Conservation (phyloP, 2,888 invertebrate species). For the Drosophila putrida region DNA sequence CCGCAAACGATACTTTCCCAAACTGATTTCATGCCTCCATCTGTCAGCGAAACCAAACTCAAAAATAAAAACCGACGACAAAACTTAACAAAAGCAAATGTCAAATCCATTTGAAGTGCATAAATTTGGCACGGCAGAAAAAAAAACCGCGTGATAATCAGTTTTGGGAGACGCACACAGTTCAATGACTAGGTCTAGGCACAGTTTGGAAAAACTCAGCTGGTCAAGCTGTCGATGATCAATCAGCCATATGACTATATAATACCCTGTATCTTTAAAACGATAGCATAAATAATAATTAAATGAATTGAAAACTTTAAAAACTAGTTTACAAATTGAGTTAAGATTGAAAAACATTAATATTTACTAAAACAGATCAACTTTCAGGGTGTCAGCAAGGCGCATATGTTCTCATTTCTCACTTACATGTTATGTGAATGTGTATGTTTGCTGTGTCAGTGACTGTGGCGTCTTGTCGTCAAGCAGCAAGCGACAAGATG, state of each 20-base stretch:
- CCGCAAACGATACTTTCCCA: constrained; percentile 61
- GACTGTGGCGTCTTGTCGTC: constrained; percentile 50
- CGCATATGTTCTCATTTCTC: neutral
- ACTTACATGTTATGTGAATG: neutral
- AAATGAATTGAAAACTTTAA: no score
- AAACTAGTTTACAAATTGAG: no score
- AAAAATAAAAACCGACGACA: constrained; percentile 5
- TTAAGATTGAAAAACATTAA: no score
- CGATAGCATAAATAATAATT: no score
- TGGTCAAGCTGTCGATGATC: constrained; percentile 1
- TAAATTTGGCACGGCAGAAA: constrained; percentile 37
- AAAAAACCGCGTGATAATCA: constrained; percentile 34
- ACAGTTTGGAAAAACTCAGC: constrained; percentile 12
- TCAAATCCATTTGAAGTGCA: constrained; percentile 56
- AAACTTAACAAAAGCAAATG: constrained; percentile 48
- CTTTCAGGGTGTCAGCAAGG: constrained; percentile 10
- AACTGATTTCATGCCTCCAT: constrained; percentile 20
- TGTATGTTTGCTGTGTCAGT: constrained; percentile 3
- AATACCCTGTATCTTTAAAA: neutral
- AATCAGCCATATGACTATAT: neutral
- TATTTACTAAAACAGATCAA: neutral
- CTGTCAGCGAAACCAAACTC: constrained; percentile 17
- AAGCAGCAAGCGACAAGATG: constrained; percentile 37
- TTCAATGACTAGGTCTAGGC: constrained; percentile 41
- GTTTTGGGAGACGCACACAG: constrained; percentile 21